phyloP scores from a whole-genome alignment of 1,140 invertebrate species.

The Lordiphosa stackelbergi region DNA sequence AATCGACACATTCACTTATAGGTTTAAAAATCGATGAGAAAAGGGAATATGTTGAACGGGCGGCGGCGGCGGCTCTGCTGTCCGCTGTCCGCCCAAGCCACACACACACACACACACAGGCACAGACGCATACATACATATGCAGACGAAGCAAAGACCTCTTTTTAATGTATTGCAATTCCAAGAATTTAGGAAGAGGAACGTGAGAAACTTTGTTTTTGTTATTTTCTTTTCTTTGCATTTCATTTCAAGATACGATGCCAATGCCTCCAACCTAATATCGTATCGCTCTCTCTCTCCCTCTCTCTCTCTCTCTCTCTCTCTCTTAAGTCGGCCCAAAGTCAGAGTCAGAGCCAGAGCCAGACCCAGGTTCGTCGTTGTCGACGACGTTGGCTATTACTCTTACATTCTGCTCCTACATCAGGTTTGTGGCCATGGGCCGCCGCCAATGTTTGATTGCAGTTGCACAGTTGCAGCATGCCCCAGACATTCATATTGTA shows the following conservation, averaged over 20 bases:
- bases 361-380: constrained; percentile 40
- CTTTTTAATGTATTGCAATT: constrained; percentile 78
- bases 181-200: constrained; percentile 77
- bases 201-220: constrained; percentile 77
- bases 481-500: constrained; percentile 69
- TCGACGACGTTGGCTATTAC: not conserved
- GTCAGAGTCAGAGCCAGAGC: constrained; percentile 26
- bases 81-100: constrained; percentile 40
- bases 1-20: constrained; percentile 75
- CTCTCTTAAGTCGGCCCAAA: constrained; percentile 15
- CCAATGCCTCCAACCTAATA: constrained; percentile 51
- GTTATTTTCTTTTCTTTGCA: constrained; percentile 76
- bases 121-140: constrained; percentile 36
- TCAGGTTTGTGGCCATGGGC: constrained; percentile 55
- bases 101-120: constrained; percentile 24
- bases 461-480: constrained; percentile 20
- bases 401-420: constrained; percentile 56
- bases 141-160: constrained; percentile 73
- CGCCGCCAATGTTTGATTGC: constrained; percentile 49
- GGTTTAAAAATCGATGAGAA: constrained; percentile 75
- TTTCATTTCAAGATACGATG: constrained; percentile 75
- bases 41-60: constrained; percentile 73
- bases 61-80: constrained; percentile 55
- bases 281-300: constrained; percentile 20
- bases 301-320: constrained; percentile 13